Base-by-base conservation (phyloP, 2,888 invertebrate genomes). In the Amphipyra berbera region DNA sequence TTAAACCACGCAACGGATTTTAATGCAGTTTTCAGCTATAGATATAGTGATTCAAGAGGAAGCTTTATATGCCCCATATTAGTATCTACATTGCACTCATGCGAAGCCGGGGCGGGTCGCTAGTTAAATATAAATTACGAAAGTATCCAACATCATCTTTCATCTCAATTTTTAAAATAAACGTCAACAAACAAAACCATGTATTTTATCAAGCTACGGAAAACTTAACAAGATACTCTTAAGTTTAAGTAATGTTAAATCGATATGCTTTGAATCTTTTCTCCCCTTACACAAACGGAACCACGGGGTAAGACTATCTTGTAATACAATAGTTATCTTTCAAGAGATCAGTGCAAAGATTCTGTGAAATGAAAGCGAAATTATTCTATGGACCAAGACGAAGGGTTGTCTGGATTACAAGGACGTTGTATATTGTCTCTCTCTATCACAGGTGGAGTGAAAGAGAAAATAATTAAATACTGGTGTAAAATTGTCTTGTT, bases 261-360 rank as follows among this genome's bases (percentile, higher is more conserved):
- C 55, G 38, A 67, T 61, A 58, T 21, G 7, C 13, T 57, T 64
- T 56, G 15, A 47, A 56, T 46, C 40, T 54, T 40, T 49, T 42
- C 40, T 42, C 33, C 14, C 41, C 12, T 33, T 50, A 57, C 21
- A 48, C 52, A 52, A 73, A 50, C 56, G 21, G 6, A 68, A 46
- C 57, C 68, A 37, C 21, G 41, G 30, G 40, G 15, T 27, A 62
- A 60, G 57, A 38, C 47, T 60, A 59, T 60, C 68, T 65, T 58
- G 53, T 58, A 44, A 49, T 44, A 64, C 54, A 64, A 61, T 75
- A 57, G 63, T 67, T 73, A 75, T 74, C 71, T 67, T 52, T 46
- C 3, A 13, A 71, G 47, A 45, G 63, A 75, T 75, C 75, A 46
- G 50, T 46, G 49, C 30, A 45, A 60, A 62, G 52, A 60, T 64